Evolutionary conservation across 1,140 invertebrate species (phyloP).

Genomic region (Acromyrmex echinatior): DNA sequence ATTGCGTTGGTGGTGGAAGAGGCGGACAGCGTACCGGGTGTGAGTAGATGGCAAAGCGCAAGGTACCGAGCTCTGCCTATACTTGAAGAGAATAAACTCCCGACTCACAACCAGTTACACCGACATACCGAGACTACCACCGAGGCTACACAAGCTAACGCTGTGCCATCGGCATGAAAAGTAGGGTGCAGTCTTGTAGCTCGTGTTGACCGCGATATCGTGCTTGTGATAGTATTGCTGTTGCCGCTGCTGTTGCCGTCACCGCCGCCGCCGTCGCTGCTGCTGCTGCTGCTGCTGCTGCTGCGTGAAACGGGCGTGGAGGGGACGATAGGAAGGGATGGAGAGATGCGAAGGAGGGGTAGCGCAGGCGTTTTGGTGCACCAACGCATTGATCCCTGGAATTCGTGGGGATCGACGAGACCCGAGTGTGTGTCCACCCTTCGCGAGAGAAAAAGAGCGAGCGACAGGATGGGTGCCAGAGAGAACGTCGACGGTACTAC

Average conservation of each 20-base stretch:
- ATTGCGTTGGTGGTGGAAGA: constrained; percentile 27
- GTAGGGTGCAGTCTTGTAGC: constrained; percentile 46
- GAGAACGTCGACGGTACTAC: constrained; percentile 61
- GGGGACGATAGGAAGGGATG: constrained; percentile 55
- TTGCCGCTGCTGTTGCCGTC: constrained; percentile 10
- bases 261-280: constrained; percentile 56
- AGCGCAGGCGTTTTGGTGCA: constrained; percentile 85
- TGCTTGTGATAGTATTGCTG: constrained; percentile 31
- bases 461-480: constrained; percentile 5
- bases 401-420: constrained; percentile 79
- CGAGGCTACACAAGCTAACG: constrained; percentile 36
- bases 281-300: not conserved
- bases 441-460: constrained; percentile 55
- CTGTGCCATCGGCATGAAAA: constrained; percentile 6
- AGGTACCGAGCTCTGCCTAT: constrained; percentile 40
- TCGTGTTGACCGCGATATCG: constrained; percentile 17
- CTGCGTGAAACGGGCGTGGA: constrained; percentile 60
- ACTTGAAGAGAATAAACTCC: constrained; percentile 24
- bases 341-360: constrained; percentile 60
- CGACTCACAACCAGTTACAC: constrained; percentile 50
- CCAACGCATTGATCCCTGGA: constrained; percentile 85
- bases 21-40: constrained; percentile 19
- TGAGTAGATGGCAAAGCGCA: constrained; percentile 32
- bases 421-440: constrained; percentile 77
- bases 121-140: constrained; percentile 48